Conservation (phyloP, 1,140 invertebrate genomes). For the Bombus fervidus region DNA sequence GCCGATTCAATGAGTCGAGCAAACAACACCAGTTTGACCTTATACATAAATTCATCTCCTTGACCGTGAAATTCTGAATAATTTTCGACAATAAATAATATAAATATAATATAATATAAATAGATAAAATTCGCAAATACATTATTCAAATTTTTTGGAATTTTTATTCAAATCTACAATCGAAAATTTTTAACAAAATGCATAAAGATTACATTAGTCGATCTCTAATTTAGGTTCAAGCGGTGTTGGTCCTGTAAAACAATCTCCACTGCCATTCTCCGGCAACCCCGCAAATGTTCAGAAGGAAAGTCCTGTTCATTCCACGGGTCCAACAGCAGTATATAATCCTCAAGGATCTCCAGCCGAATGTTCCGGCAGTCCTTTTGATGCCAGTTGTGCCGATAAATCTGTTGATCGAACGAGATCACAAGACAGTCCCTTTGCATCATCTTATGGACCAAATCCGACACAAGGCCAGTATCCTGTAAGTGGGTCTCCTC, state of each 20-base stretch:
- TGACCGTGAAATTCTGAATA: too few species aligned
- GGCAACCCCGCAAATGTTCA: not conserved
- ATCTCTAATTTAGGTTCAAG: not conserved
- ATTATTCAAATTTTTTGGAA: not conserved
- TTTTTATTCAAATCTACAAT: not conserved
- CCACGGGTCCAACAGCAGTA: not conserved
- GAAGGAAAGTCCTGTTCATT: not conserved
- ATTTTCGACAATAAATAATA: too few species aligned
- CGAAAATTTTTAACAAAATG: not conserved
- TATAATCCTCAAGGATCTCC: not conserved
- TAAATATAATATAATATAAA: not conserved
- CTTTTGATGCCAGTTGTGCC: not conserved
- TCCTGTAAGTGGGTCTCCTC: not conserved
- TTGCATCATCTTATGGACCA: not conserved
- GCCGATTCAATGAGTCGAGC: too few species aligned
- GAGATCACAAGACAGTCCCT: not conserved
- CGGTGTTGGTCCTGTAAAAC: slow-evolving; percentile 25
- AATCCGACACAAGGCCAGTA: not conserved
- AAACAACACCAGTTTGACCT: too few species aligned
- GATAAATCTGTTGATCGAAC: not conserved
- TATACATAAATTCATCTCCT: too few species aligned
- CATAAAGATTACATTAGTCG: not conserved
- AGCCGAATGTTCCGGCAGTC: not conserved
- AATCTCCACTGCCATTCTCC: not conserved
- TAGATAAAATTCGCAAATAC: not conserved